phyloP scores from a whole-genome alignment of 2,113 vertebrate species.

The Cebidichthys violaceus region DNA sequence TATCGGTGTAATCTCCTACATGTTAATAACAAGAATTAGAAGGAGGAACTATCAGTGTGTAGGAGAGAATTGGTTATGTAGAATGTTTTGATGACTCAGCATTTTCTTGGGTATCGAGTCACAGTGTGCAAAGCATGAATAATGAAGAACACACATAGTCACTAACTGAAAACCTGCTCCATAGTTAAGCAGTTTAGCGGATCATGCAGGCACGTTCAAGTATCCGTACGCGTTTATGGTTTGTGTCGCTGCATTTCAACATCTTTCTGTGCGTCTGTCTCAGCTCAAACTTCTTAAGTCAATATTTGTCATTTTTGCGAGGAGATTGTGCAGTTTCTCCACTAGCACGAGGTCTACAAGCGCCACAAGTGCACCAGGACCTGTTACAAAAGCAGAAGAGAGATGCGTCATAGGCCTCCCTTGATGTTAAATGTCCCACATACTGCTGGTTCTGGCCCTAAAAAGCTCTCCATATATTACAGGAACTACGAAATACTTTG shows the following conservation, averaged over 20 bases:
- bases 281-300: not conserved
- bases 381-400: constrained; percentile 25
- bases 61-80: not conserved
- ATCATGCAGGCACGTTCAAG: not conserved
- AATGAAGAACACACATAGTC: not conserved
- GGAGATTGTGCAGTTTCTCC: constrained; percentile 15
- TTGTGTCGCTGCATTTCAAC: not conserved
- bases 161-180: not conserved
- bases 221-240: not conserved
- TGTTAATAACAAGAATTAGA: not conserved
- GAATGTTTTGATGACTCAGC: not conserved
- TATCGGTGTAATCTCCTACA: not conserved
- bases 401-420: constrained; percentile 59
- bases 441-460: constrained; percentile 37
- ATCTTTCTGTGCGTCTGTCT: not conserved
- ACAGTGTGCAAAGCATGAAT: not conserved
- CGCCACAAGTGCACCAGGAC: constrained; percentile 33
- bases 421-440: constrained; percentile 65
- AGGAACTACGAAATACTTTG: constrained; percentile 51
- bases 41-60: not conserved
- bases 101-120: not conserved
- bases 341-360: constrained; percentile 40
- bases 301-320: constrained; percentile 35
- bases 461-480: constrained; percentile 49
- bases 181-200: not conserved